Conservation (phyloP, 1,140 invertebrate species). For the Apis mellifera region DNA sequence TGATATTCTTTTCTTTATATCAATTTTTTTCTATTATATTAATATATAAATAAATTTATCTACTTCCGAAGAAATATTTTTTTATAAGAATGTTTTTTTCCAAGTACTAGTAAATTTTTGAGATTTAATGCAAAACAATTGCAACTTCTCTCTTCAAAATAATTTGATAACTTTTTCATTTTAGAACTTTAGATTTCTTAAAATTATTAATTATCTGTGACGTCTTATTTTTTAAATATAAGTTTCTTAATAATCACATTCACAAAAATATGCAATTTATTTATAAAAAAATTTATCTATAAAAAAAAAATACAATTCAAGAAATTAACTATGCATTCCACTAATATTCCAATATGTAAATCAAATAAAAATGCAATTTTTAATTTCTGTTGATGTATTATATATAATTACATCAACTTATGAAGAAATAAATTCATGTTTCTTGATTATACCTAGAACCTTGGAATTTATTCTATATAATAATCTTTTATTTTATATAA, state of each 20-base stretch:
- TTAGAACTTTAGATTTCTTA: constrained; percentile 5
- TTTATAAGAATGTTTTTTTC: constrained; percentile 12
- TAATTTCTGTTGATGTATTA: not conserved
- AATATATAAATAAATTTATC: constrained; percentile 41
- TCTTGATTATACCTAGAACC: not conserved
- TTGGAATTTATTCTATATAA: too few species aligned
- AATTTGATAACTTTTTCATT: not conserved
- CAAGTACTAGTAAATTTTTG: constrained; percentile 40
- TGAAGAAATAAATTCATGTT: not conserved
- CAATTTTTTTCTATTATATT: constrained; percentile 13
- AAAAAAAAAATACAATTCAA: not conserved
- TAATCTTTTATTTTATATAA: too few species aligned
- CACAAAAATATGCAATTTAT: constrained; percentile 36
- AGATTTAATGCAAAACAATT: constrained; percentile 15
- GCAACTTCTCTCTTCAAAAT: constrained; percentile 2
- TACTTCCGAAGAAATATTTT: constrained; percentile 18
- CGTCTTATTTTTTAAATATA: constrained; percentile 25
- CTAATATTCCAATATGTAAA: not conserved
- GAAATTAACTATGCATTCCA: not conserved
- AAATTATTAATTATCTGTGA: not conserved
- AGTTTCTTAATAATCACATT: constrained; percentile 27
- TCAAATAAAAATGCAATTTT: constrained; percentile 23
- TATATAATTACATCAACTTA: constrained; percentile 10
- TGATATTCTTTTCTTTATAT: constrained; percentile 2
- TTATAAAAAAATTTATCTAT: not conserved